Base-by-base conservation (phyloP, 2,888 invertebrate genomes). In the Callosobruchus maculatus region DNA sequence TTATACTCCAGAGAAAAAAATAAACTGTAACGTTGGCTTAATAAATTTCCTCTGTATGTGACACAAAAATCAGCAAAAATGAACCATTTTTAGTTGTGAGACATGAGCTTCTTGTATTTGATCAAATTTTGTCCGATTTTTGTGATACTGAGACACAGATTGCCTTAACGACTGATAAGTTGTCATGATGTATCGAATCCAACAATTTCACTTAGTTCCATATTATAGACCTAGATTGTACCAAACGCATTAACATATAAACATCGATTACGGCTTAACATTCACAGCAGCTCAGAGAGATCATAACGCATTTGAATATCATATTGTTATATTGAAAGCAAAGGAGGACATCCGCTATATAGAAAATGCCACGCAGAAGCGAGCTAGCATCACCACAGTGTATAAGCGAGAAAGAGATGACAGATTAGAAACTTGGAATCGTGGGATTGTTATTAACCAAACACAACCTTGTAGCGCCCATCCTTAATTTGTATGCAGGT, bases 371-470 rank as follows among this genome's bases (percentile, higher is more conserved):
- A 49, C 49, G 49, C 49, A 1, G 13, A 49, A 49, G 13, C 49
- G 49, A 49, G 13, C 13, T 13, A 3, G 49, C 49, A 13, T 49
- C 49, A 49, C 1, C 49, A 18, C 13, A 13, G 18, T 18, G 13
- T 13, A 18, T 68, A 68, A 71, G 68, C 67, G n/a, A 30, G 68
- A 72, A 72, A 68, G 21, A 68, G 26, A 72, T 20, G 20, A 20
- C 70, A 22, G 18, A 70, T 26, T 20, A 22, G 26, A 26, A 70
- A 26, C 49, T 49, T 49, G 68, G 9, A 76, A 78, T 81, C 83
- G 83, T 83, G 83, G 82, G 83, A 83, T 82, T 82, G 79, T 81
- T 78, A 77, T 79, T 81, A 76, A 81, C 79, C 81, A 78, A 81
- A 79, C 78, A 74, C 74, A 81, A 81, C 80, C 81, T 81, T 81